phyloP scores from a whole-genome alignment of 2,113 vertebrate species.

The Lycocorax pyrrhopterus region DNA sequence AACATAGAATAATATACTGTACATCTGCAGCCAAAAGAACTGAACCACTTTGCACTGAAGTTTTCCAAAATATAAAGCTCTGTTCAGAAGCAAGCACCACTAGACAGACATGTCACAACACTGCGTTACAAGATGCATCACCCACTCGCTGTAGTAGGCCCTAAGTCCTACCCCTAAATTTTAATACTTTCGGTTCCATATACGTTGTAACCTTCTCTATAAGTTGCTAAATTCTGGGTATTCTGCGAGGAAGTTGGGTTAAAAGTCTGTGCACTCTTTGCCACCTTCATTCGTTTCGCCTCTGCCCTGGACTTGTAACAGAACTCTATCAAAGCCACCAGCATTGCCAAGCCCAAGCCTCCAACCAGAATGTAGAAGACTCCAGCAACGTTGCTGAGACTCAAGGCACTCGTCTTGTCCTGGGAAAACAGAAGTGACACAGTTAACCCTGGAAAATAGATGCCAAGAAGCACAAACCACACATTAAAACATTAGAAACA shows the following conservation, averaged over 20 bases:
- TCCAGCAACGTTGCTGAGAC: conserved; percentile 98
- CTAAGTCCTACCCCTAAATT: conserved; percentile 99
- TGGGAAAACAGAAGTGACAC: conserved; percentile 73
- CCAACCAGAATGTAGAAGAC: conserved; percentile 99
- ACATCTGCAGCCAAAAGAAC: conserved; percentile 91
- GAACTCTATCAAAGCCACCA: conserved; percentile 99
- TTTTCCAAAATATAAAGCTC: conserved; percentile 79
- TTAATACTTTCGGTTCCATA: conserved; percentile 99
- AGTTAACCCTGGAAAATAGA: conserved; percentile 49
- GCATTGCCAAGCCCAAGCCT: conserved; percentile 98
- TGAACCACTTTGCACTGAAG: conserved; percentile 80
- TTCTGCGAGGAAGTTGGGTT: conserved; percentile 99
- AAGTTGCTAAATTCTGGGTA: conserved; percentile 99
- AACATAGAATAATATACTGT: conserved; percentile 79
- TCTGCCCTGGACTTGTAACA: conserved; percentile 99
- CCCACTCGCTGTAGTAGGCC: conserved; percentile 90
- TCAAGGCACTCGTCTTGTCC: conserved; percentile 99
- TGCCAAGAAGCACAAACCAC: neutral
- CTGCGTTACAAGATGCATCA: conserved; percentile 84
- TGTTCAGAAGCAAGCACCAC: conserved; percentile 85
- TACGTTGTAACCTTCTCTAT: conserved; percentile 99
- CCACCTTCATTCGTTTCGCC: conserved; percentile 99
- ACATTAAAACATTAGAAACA: neutral
- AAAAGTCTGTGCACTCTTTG: conserved; percentile 94
- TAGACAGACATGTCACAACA: conserved; percentile 89